Conservation (phyloP, 2,888 invertebrate genomes). For the Tachina grossa region DNA sequence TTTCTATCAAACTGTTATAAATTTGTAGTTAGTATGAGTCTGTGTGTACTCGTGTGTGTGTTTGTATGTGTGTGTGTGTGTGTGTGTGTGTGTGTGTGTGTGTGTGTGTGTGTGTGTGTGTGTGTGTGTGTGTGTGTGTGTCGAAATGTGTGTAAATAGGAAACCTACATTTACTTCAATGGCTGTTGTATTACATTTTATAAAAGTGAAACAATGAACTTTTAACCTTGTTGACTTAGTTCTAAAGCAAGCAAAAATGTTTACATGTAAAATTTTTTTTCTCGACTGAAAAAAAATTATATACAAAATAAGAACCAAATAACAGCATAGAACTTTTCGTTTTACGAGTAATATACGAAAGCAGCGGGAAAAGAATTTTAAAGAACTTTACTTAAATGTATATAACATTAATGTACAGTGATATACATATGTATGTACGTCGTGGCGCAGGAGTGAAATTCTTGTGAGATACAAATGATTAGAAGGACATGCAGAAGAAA, state of each 20-base stretch:
- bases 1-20: not conserved
- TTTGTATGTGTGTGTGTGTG: not conserved
- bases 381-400: not conserved
- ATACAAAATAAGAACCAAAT: constrained; percentile 21
- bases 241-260: constrained; percentile 55
- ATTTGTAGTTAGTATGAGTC: too few relatives aligned
- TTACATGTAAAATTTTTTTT: constrained; percentile 26
- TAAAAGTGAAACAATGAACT: constrained; percentile 64
- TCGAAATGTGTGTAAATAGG: constrained; percentile 20
- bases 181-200: constrained; percentile 38
- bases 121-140: not conserved
- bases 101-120: not conserved
- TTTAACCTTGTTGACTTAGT: constrained; percentile 69
- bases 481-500: too few relatives aligned
- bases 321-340: not conserved
- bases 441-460: too few relatives aligned
- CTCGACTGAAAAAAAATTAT: not conserved
- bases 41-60: too few relatives aligned
- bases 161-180: constrained; percentile 61
- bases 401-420: too few relatives aligned
- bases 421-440: too few relatives aligned
- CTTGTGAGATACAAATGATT: too few relatives aligned
- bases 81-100: not conserved
- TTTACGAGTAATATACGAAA: not conserved
- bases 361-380: not conserved